Percentiles rank a stretch among this genome's conserved stretches.
phyloP scores from a whole-genome alignment of 1,140 invertebrate species.

The Grapholita molesta region DNA sequence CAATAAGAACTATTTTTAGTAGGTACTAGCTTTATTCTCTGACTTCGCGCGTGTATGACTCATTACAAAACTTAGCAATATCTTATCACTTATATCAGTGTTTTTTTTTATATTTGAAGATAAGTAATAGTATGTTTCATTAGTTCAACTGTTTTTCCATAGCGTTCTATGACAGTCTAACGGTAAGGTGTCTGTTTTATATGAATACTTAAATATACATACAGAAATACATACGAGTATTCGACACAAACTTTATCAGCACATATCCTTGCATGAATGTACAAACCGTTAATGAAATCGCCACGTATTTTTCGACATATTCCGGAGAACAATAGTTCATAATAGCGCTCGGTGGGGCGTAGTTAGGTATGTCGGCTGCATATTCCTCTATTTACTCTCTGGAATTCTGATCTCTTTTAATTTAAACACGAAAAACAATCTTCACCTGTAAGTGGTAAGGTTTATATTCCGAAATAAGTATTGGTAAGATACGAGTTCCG shows the following conservation, averaged over 20 bases:
- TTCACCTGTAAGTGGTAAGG: background rate
- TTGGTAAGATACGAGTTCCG: background rate
- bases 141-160: too few relatives aligned
- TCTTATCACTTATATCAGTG: too few relatives aligned
- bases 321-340: conserved; percentile 64
- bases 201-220: background rate
- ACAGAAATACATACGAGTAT: background rate
- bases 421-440: background rate
- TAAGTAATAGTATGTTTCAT: too few relatives aligned
- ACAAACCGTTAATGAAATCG: conserved; percentile 5
- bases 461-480: background rate
- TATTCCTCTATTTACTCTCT: background rate
- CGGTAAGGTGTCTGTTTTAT: too few relatives aligned
- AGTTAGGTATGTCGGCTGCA: conserved; percentile 27
- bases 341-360: conserved; percentile 44
- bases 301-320: conserved; percentile 6
- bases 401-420: background rate
- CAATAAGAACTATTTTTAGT: too few relatives aligned
- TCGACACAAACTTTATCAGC: background rate
- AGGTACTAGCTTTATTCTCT: too few relatives aligned
- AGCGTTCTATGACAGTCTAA: too few relatives aligned
- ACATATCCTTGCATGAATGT: background rate
- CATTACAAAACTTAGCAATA: too few relatives aligned
- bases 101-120: too few relatives aligned
- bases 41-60: too few relatives aligned